Conservation (phyloP, 1,140 invertebrate species). For the Drosophila pruinosa region DNA sequence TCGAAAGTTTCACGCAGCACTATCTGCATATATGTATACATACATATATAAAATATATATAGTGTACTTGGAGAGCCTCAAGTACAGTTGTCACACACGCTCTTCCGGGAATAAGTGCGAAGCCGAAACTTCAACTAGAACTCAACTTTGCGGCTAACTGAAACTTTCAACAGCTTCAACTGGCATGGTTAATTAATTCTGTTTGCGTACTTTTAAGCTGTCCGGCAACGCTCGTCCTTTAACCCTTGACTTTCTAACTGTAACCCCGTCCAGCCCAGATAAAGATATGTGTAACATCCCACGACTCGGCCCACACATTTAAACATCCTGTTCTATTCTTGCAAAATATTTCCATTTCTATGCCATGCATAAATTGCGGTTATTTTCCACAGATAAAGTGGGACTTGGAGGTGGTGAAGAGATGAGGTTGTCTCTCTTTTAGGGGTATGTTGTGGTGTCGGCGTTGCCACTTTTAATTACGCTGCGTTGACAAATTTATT, state of each 20-base stretch:
- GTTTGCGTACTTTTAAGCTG: slow-evolving; percentile 52
- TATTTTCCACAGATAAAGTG: neutral
- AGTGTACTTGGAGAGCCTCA: neutral
- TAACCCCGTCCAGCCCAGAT: neutral
- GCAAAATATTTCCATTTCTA: slow-evolving; percentile 13
- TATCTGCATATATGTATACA: neutral
- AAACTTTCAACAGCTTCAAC: slow-evolving; percentile 37
- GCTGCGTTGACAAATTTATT: slow-evolving; percentile 58
- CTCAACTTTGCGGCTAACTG: slow-evolving; percentile 28
- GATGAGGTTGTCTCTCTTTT: no score
- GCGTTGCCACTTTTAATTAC: slow-evolving; percentile 53
- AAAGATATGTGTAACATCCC: neutral
- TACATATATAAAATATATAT: neutral
- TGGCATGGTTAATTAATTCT: slow-evolving; percentile 62
- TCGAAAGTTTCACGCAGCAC: slow-evolving; percentile 18
- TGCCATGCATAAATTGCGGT: slow-evolving; percentile 31
- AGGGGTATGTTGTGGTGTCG: neutral
- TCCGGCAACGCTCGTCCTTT: slow-evolving; percentile 12
- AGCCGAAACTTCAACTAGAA: slow-evolving; percentile 23
- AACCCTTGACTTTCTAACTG: slow-evolving; percentile 28
- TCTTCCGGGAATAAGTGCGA: slow-evolving; percentile 5
- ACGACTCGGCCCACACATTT: neutral
- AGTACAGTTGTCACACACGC: slow-evolving; percentile 42
- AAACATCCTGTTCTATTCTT: slow-evolving; percentile 33
- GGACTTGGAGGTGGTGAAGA: neutral